These are phyloP conservation scores for Catostomus latipinnis DNA, from an alignment of 2,797 vertebrate genomes.

Conservation along the genomic window DNA sequence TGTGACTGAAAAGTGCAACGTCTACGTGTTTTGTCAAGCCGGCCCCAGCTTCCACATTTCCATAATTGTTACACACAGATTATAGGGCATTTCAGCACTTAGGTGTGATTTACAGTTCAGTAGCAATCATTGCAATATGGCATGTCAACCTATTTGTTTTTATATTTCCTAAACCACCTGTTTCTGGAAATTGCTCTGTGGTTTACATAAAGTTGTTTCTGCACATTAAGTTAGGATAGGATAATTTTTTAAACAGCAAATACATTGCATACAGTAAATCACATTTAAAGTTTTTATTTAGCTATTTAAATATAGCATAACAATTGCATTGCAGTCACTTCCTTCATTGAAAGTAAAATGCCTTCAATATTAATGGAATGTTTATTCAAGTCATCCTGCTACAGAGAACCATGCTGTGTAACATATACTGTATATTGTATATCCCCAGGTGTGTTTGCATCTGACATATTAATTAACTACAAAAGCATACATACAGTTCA, in stretches of 20 bases:
- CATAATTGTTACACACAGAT: too few relatives aligned
- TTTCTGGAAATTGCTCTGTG: background rate
- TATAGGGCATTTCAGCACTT: background rate
- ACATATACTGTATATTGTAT: background rate
- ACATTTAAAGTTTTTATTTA: too few relatives aligned
- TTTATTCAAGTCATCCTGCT: background rate
- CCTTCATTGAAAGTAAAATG: conserved; percentile 9
- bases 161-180: background rate
- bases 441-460: conserved; percentile 31
- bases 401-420: background rate
- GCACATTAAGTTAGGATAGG: background rate
- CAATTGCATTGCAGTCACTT: background rate
- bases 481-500: conserved; percentile 10
- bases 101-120: conserved; percentile 2
- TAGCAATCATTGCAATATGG: background rate
- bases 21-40: too few relatives aligned
- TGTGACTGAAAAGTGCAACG: too few relatives aligned
- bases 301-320: background rate
- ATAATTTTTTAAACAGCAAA: background rate
- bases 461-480: conserved; percentile 38
- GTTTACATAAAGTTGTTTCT: too few relatives aligned
- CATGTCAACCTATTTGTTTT: background rate
- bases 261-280: too few relatives aligned
- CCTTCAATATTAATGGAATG: conserved; percentile 15
- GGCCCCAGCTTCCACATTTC: too few relatives aligned